Conservation (phyloP, 2,888 invertebrate genomes). For the Mycalesis mineus region DNA sequence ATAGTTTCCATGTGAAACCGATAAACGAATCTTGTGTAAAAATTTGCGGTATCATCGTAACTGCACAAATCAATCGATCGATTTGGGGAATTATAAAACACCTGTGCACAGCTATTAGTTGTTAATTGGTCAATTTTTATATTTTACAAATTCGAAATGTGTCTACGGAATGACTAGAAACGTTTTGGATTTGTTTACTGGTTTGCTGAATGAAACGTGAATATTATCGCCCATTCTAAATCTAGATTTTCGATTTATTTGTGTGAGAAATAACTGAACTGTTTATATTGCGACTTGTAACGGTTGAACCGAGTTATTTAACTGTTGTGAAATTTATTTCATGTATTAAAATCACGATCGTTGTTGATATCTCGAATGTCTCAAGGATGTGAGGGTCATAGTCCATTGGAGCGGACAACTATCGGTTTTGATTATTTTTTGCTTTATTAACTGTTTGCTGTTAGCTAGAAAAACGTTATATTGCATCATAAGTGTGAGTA, state of each 20-base stretch:
- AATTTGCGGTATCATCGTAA: slow-evolving; percentile 41
- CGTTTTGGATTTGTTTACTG: slow-evolving; percentile 27
- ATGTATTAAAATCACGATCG: slow-evolving; percentile 26
- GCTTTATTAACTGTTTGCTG: slow-evolving; percentile 4
- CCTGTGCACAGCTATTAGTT: slow-evolving; percentile 42
- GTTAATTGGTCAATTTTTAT: slow-evolving; percentile 46
- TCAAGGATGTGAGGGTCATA: slow-evolving; percentile 36
- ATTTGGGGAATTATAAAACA: slow-evolving; percentile 43
- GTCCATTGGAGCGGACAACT: slow-evolving; percentile 26
- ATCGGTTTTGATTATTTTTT: slow-evolving; percentile 8
- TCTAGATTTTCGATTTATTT: slow-evolving; percentile 21
- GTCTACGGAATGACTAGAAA: slow-evolving; percentile 31
- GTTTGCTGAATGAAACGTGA: slow-evolving; percentile 21
- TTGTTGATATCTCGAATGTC: slow-evolving; percentile 32
- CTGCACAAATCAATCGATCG: slow-evolving; percentile 38
- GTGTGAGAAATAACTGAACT: slow-evolving; percentile 25
- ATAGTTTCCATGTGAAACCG: slow-evolving; percentile 63
- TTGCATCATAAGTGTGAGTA: slow-evolving; percentile 5
- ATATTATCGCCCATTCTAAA: slow-evolving; percentile 25
- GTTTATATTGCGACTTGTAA: slow-evolving; percentile 19
- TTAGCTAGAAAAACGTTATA: neutral
- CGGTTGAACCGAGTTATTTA: slow-evolving; percentile 13
- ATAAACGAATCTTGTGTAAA: slow-evolving; percentile 52
- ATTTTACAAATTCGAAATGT: slow-evolving; percentile 33
- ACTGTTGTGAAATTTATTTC: slow-evolving; percentile 33